Base-by-base conservation (phyloP, 2,797 vertebrate genomes). In the Xiphophorus birchmanni region DNA sequence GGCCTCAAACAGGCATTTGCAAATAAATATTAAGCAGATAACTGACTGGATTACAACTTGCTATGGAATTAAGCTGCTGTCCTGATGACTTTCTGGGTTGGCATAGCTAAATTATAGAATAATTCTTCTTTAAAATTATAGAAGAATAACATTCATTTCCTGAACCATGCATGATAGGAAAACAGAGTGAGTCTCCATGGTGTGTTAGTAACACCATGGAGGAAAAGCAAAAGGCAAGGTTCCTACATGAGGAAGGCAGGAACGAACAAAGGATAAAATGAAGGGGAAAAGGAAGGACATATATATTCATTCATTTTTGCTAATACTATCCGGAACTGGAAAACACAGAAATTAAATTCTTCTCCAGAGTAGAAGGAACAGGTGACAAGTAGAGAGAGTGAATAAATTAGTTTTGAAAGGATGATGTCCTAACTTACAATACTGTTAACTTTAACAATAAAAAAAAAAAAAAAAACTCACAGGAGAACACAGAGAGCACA, bases 1-100 rank as follows among this genome's bases (percentile, higher is more conserved):
- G 44, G 73, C 65, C 78, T 90, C 79, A 88, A 77, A 85, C 2
- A 76, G 45, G 60, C 17, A 4, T 84, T 78, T 82, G 44, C 81
- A 81, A 45, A 21, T 45, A 71, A 69, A 85, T 78, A 89, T 78
- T 73, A 73, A 77, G 74, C 32, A 37, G 81, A 82, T 83, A 83
- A 88, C 81, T 84, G 74, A 80, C 74, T 81, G 88, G 89, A 92
- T 88, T 71, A 67, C 40, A 67, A 84, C 26, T 12, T 75, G 74
- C 74, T 82, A 84, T 79, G 80, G 72, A 87, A 47, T 48, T 13
- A 75, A 76, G 72, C 23, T 77, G 52, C 54, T 87, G 74, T 76
- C 73, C 0, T 58, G 77, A 73, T 73, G 58, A 74, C 73, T 73
- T 42, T 35, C 12, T 42, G 52, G 60, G 63, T 67, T 21, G 1